These are phyloP conservation scores for Apamea epomidion DNA, from an alignment of 2,888 invertebrate genomes.

Conservation along the genomic window DNA sequence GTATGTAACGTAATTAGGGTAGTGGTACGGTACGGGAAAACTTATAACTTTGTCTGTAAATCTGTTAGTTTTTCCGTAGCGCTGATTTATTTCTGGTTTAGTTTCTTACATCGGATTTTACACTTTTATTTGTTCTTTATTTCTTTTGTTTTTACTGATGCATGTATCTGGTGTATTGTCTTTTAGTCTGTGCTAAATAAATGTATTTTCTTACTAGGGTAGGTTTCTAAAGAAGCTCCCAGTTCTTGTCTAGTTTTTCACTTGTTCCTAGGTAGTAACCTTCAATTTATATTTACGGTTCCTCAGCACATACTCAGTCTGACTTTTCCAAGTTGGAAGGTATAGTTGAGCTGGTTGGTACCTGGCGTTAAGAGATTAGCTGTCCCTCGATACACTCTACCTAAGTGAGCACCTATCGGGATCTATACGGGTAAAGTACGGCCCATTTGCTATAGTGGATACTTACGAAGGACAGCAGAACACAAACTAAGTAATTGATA, in stretches of 20 bases:
- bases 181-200: too few relatives aligned
- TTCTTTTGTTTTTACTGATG: too few relatives aligned
- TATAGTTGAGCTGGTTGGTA: neutral
- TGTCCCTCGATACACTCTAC: slow-evolving; percentile 33
- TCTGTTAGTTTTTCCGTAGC: too few relatives aligned
- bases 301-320: too few relatives aligned
- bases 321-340: neutral
- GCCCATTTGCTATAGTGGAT: slow-evolving; percentile 9
- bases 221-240: neutral
- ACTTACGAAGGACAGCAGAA: neutral
- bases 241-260: neutral
- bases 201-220: too few relatives aligned
- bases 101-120: too few relatives aligned
- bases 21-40: too few relatives aligned
- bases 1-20: too few relatives aligned
- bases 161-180: too few relatives aligned
- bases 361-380: slow-evolving; percentile 35
- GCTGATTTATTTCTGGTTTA: too few relatives aligned
- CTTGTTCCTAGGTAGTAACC: neutral
- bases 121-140: too few relatives aligned
- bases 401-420: slow-evolving; percentile 31
- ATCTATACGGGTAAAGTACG: neutral
- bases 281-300: neutral
- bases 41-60: too few relatives aligned
- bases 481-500: slow-evolving; percentile 1